Evolutionary conservation across 2,113 vertebrate genomes (phyloP), one percentile per base, ranked within the genome.

Genomic region (Brachypteracias leptosomus): DNA sequence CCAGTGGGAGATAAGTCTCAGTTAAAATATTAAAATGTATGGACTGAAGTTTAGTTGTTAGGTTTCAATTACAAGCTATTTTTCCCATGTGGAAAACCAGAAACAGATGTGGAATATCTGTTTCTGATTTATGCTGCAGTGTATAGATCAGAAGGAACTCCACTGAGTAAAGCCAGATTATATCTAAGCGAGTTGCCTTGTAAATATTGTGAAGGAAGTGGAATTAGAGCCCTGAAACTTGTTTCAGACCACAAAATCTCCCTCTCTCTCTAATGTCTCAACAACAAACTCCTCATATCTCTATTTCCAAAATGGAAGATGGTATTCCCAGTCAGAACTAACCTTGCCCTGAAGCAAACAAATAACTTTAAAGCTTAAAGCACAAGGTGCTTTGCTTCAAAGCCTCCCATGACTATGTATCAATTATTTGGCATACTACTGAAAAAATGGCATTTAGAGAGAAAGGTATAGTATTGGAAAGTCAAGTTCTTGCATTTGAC

Each of bases 121-220:
- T 22, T 96, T 92, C 86, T 91, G 81, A 91, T 94, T 96, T 91
- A 71, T 57, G 22, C 54, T 58, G 62, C 62, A 82, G 40, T 15
- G 15, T 89, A 72, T 82, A 88, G 71, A 94, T 61, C 62, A 91
- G 81, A 81, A 79, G 36, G 74, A 88, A 44, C 71, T 85, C 52
- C 54, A 62, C 74, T 76, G 74, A 88, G 82, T 68, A 82, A 96
- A 91, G 78, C 35, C 91, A 95, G 74, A 95, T 85, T 76, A 84
- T 67, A 85, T 88, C 71, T 58, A 80, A 86, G 85, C 2, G 28
- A 91, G 81, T 81, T 87, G 84, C 81, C 61, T 22, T 75, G 80
- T 87, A 95, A 90, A 97, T 91, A 90, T 58, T 83, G 75, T 4
- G 9, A 55, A 94, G 90, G 67, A 96, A 94, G 91, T 89, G 85